Evolutionary conservation across 2,888 invertebrate genomes (phyloP).

Genomic region (Cephus sareptanus): DNA sequence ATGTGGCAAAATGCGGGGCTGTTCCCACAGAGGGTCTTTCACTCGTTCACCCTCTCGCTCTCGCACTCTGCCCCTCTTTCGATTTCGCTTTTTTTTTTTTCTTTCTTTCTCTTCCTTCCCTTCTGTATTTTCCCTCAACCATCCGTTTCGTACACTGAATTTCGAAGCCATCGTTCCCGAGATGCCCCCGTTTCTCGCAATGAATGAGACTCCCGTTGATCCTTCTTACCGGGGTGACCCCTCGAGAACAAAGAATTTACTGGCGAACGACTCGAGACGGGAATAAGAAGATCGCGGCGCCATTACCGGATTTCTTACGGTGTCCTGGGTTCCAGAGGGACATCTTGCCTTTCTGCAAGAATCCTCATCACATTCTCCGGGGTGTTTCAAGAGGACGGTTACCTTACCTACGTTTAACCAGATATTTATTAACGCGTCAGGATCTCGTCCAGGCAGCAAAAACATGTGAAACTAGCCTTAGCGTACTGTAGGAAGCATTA

Average conservation of each 20-base stretch:
- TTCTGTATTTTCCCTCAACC: conserved; percentile 13
- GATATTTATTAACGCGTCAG: background rate
- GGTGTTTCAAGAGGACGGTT: background rate
- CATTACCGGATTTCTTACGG: background rate
- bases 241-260: conserved; percentile 2
- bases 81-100: background rate
- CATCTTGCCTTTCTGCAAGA: background rate
- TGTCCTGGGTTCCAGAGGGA: background rate
- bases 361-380: background rate
- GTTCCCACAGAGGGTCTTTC: conserved; percentile 36
- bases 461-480: background rate
- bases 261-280: background rate
- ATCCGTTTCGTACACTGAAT: conserved; percentile 9
- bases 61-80: conserved; percentile 13
- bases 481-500: background rate
- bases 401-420: background rate
- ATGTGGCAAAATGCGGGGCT: conserved; percentile 43
- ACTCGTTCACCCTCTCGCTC: conserved; percentile 10
- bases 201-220: conserved; percentile 16
- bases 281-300: background rate
- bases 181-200: conserved; percentile 9
- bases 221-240: conserved; percentile 14
- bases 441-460: background rate
- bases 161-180: background rate
- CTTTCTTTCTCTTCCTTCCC: background rate